Base-by-base conservation (phyloP, 2,113 vertebrate genomes). In the Nothoprocta perdicaria region DNA sequence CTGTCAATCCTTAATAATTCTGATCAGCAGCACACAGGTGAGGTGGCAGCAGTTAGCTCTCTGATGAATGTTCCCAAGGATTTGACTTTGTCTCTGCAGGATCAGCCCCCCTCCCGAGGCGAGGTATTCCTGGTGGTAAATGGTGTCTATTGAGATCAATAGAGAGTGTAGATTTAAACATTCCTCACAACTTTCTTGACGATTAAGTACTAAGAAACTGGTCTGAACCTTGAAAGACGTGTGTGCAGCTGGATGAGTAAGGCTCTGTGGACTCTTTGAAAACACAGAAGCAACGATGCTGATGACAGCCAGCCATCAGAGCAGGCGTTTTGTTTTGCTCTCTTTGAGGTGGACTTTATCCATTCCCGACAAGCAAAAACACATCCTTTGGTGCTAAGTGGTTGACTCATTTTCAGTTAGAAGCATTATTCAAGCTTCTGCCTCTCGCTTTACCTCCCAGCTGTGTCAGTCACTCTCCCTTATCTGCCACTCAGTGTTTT, bases 391-490 rank as follows among this genome's bases (percentile, higher is more conserved):
- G 40, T 17, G 24, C 53, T 69, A 84, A 12, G 24, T 72, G 61
- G 33, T 77, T 80, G 67, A 15, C 14, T 61, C 23, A 33, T 87
- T 94, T 82, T 53, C 48, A 9, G 68, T 88, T 52, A 21, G 12
- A 50, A 53, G 63, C 45, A 7, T 84, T 85, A 62, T 40, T 67
- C 79, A 62, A 84, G 68, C 29, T 68, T 66, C 78, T 88, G 65
- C 60, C 38, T 80, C 50, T 62, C 52, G 8, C 48, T 50, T 62
- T 63, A 33, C 8, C 67, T 89, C 53, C 2, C 23, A 27, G 19
- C 14, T 17, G 50, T 15, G 31, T 22, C 50, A 27, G n/a, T 88
- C 55, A 10, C 91, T 91, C 65, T 68, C 23, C 58, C 7, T 27
- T 23, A 24, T n/a, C 24, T 26, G 14, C 5, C 8, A 5, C 61